Evolutionary conservation across 2,113 vertebrate genomes (phyloP), one percentile per base, ranked within the genome.

Genomic region (human (Homo sapiens)): DNA sequence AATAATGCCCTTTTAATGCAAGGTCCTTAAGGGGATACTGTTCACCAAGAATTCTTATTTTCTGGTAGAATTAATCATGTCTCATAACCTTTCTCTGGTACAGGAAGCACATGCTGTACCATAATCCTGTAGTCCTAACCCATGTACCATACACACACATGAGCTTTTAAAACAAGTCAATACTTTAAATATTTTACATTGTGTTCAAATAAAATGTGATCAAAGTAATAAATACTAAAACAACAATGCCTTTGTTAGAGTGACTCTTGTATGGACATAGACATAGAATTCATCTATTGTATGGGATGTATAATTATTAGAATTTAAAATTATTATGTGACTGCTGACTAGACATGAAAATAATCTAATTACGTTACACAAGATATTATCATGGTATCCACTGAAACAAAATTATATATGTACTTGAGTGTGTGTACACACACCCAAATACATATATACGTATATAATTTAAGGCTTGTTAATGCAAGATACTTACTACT

Each of bases 401-500:
- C 72, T 91, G 84, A 94, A 89, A 84, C 35, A 95, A 85, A 86
- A 87, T 87, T 92, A 84, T 96, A 78, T 76, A 89, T 90, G 66
- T 45, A 84, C 52, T n/a, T 84, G 48, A 89, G 20, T 73, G 3
- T 76, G 4, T 66, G 32, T 12, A 55, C 2, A 83, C 16, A 66
- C 22, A 55, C 52, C 20, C 45, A 45, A 45, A 97, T 8, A 72
- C 6, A 95, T 20, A 72, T 5, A 96, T 11, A 88, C 61, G 89
- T 80, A 96, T 89, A 76, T 94, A 96, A 94, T 48, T 93, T 96
- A 52, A 97, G 50, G 50, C 23, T 86, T 84, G 95, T 92, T 96
- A 98, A 96, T 93, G 93, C 14, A 57, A 97, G 97, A 98, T 99
- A 99, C 99, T 99, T 99, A 99, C 99, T 99, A 99, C 99, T 99